phyloP scores from a whole-genome alignment of 2,113 vertebrate genomes.

The Dromiciops gliroides region DNA sequence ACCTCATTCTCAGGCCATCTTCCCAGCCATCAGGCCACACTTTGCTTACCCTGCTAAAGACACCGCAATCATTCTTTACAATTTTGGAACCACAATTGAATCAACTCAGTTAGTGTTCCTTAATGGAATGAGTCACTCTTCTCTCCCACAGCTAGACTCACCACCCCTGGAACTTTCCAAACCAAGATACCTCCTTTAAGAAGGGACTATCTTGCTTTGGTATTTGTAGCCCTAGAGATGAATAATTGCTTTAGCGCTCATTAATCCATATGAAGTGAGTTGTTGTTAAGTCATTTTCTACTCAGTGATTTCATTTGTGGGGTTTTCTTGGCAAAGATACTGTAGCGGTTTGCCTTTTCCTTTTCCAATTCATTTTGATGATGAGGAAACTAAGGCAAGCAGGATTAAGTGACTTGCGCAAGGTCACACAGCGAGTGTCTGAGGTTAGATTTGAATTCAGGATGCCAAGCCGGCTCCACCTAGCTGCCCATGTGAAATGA shows the following conservation, averaged over 20 bases:
- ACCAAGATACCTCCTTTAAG: not conserved
- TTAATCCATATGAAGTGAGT: not conserved
- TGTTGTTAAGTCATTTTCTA: not conserved
- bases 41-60: not conserved
- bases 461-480: too few species aligned
- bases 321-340: not conserved
- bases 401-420: not conserved
- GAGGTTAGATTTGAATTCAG: too few species aligned
- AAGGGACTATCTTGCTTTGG: not conserved
- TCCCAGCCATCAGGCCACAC: not conserved
- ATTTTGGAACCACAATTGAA: not conserved
- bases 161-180: not conserved
- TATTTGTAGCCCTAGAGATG: not conserved
- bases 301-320: not conserved
- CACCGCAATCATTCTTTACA: not conserved
- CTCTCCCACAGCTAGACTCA: not conserved
- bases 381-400: not conserved
- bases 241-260: not conserved
- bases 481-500: too few species aligned
- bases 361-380: not conserved
- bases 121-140: not conserved
- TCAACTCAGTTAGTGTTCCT: not conserved
- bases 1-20: not conserved
- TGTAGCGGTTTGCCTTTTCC: not conserved
- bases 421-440: too few species aligned